Conservation (phyloP, 1,140 invertebrate genomes). For the Drosophila sucinea region DNA sequence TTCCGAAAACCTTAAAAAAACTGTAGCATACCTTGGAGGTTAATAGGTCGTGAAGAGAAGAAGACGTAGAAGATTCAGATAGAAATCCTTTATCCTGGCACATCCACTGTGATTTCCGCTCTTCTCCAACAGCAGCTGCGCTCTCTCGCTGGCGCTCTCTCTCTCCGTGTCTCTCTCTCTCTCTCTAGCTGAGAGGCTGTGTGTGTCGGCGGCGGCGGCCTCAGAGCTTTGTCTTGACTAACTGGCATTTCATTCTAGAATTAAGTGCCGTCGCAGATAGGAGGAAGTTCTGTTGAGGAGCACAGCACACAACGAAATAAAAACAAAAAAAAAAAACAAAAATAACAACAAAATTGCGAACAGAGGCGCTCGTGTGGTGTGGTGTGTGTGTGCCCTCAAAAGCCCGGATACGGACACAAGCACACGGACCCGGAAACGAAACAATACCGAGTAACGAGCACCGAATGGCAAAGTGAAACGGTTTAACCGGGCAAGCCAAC, state of each 20-base stretch:
- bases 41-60: background rate
- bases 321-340: slow-evolving; percentile 18
- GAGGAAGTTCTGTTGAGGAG: slow-evolving; percentile 30
- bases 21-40: background rate
- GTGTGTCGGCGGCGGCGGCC: slow-evolving; percentile 18
- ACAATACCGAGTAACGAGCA: slow-evolving; percentile 27
- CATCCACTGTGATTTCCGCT: slow-evolving; percentile 2
- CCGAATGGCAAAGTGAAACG: slow-evolving; percentile 27
- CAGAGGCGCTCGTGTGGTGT: slow-evolving; percentile 2
- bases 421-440: slow-evolving; percentile 41
- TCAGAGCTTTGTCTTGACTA: slow-evolving; percentile 34
- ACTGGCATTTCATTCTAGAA: slow-evolving; percentile 62
- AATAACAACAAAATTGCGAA: background rate
- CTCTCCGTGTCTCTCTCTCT: background rate
- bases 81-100: background rate
- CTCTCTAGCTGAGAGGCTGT: slow-evolving; percentile 49
- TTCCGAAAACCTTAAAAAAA: background rate
- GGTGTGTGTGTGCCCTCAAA: slow-evolving; percentile 9
- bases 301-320: background rate
- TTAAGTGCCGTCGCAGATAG: slow-evolving; percentile 72
- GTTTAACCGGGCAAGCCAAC: slow-evolving; percentile 18
- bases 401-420: slow-evolving; percentile 23
- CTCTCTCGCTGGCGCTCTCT: background rate
- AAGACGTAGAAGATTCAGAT: background rate
- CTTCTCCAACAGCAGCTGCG: background rate